Conservation (phyloP, 2,888 invertebrate genomes). For the Stenoptilia bipunctidactyla region DNA sequence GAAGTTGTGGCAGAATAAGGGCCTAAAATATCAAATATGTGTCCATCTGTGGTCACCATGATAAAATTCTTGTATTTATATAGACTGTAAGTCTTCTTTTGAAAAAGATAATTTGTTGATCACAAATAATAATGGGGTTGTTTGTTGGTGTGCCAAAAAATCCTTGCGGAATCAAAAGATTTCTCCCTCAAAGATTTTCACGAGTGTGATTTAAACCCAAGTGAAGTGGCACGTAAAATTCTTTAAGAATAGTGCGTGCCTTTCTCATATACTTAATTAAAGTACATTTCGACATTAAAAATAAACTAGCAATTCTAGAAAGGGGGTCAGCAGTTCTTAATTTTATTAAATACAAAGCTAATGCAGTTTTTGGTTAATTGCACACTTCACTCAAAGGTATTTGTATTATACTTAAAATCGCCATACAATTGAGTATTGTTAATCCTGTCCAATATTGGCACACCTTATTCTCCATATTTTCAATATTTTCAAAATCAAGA, state of each 20-base stretch:
- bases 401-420: constrained; percentile 4
- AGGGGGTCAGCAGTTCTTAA: constrained; percentile 4
- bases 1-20: constrained; percentile 11
- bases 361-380: constrained; percentile 3
- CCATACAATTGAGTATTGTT: constrained; percentile 1
- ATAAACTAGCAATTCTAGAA: constrained; percentile 3
- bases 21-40: constrained; percentile 11
- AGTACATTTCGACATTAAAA: constrained; percentile 1
- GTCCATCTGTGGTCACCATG: constrained; percentile 11
- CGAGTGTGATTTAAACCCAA: constrained; percentile 4
- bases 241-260: constrained; percentile 1
- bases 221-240: constrained; percentile 6
- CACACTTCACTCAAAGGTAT: constrained; percentile 3
- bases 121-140: constrained; percentile 8
- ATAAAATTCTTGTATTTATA: constrained; percentile 14
- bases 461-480: constrained; percentile 6
- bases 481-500: constrained; percentile 5
- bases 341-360: constrained; percentile 4
- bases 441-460: constrained; percentile 4
- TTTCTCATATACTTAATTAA: background rate
- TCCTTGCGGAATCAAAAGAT: constrained; percentile 2
- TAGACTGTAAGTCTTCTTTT: constrained; percentile 11
- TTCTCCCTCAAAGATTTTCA: constrained; percentile 1
- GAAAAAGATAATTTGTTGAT: constrained; percentile 11
- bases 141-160: background rate